Conservation (phyloP, 1,140 invertebrate genomes). For the Phthorimaea operculella region DNA sequence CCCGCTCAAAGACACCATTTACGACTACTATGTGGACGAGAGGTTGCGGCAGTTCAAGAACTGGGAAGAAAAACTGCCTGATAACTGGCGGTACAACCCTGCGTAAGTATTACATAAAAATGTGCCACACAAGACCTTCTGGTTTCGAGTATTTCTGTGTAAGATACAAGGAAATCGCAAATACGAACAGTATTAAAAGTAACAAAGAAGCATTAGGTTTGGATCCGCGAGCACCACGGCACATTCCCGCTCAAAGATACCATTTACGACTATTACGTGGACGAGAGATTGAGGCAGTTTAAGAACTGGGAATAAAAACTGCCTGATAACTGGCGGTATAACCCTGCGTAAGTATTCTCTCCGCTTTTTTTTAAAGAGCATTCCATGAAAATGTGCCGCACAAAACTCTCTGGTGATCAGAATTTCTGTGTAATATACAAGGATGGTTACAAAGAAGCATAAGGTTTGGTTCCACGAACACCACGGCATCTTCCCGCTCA, state of each 20-base stretch:
- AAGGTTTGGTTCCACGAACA: slow-evolving; percentile 85
- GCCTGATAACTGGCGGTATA: slow-evolving; percentile 76
- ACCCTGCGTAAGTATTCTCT: slow-evolving; percentile 70
- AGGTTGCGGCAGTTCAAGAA: slow-evolving; percentile 74
- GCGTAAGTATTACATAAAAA: slow-evolving; percentile 61
- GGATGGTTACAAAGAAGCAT: too few relatives aligned
- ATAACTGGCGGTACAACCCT: slow-evolving; percentile 76
- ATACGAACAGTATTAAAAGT: too few relatives aligned
- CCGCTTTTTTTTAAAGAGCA: too few relatives aligned
- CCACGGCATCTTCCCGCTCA: slow-evolving; percentile 84
- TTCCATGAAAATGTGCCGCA: too few relatives aligned
- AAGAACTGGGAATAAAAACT: slow-evolving; percentile 83
- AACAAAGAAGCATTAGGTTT: too few relatives aligned
- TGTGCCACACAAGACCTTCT: too few relatives aligned
- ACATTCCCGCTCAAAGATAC: slow-evolving; percentile 86
- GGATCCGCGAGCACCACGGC: slow-evolving; percentile 83
- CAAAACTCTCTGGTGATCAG: too few relatives aligned
- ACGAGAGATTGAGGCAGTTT: slow-evolving; percentile 74
- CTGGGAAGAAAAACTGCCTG: slow-evolving; percentile 81
- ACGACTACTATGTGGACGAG: slow-evolving; percentile 87
- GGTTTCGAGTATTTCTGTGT: too few relatives aligned
- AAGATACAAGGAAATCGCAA: too few relatives aligned
- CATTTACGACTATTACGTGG: slow-evolving; percentile 88
- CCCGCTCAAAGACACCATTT: slow-evolving; percentile 85
- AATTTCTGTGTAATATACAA: too few relatives aligned